A percentile compares a stretch with the other conserved stretches of the same genome.
Conservation (phyloP, 2,888 invertebrate species). For the Ormia ochracea region DNA sequence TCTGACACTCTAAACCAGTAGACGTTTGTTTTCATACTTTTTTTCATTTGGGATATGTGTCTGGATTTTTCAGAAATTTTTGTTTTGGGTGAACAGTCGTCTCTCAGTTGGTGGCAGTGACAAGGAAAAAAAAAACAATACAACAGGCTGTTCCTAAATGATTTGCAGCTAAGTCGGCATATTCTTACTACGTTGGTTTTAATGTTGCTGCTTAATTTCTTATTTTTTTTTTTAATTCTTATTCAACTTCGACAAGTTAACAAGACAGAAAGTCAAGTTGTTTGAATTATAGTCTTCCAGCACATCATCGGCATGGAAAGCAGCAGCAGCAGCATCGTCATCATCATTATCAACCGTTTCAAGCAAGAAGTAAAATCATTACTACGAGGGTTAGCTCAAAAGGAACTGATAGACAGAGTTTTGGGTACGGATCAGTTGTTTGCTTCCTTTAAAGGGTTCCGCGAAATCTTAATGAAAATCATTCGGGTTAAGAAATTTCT, state of each 20-base stretch:
- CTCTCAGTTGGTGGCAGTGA: constrained; percentile 60
- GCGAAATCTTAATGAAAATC: no score
- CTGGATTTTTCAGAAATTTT: background rate
- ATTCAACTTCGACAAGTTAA: constrained; percentile 58
- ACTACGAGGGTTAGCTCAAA: background rate
- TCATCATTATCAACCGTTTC: background rate
- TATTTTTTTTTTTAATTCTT: constrained; percentile 18
- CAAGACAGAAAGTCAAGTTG: constrained; percentile 62
- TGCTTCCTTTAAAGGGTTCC: no score
- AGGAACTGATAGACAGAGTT: background rate
- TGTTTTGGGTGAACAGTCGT: constrained; percentile 43
- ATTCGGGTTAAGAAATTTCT: no score
- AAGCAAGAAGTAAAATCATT: background rate
- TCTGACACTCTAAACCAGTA: constrained; percentile 24
- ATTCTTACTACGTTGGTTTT: constrained; percentile 37
- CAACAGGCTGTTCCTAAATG: constrained; percentile 48
- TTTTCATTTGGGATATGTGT: constrained; percentile 16
- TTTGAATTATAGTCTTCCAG: constrained; percentile 58
- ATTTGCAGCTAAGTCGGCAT: constrained; percentile 57
- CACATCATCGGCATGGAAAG: background rate
- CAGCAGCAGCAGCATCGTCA: background rate
- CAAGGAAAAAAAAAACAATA: constrained; percentile 27
- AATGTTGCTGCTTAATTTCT: no score
- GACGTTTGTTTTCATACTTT: constrained; percentile 19
- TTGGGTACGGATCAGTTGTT: no score